phyloP scores from a whole-genome alignment of 2,888 invertebrate species.

The Latrodectus elegans region DNA sequence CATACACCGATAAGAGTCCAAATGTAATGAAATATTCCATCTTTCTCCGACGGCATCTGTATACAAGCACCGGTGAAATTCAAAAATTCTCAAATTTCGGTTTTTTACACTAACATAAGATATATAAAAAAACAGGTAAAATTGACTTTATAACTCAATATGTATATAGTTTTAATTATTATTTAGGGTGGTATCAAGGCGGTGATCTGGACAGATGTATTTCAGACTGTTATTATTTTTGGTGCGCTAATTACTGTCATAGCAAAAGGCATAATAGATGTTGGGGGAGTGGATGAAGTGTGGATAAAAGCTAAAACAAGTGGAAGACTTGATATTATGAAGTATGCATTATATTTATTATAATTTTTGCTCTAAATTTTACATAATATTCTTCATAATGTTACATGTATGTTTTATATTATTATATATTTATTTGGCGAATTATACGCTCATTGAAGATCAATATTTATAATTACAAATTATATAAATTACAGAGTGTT shows the following conservation, averaged over 20 bases:
- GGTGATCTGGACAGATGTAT: conserved; percentile 75
- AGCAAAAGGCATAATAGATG: conserved; percentile 72
- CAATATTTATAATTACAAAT: too few relatives aligned
- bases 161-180: not conserved
- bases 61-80: too few relatives aligned
- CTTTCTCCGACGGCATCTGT: too few relatives aligned
- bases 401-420: not conserved
- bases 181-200: conserved; percentile 75
- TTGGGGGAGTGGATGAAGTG: conserved; percentile 72
- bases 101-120: too few relatives aligned
- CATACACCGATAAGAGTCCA: too few relatives aligned
- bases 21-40: too few relatives aligned
- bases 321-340: conserved; percentile 35
- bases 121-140: too few relatives aligned
- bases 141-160: too few relatives aligned
- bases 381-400: not conserved
- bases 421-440: not conserved
- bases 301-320: conserved; percentile 67
- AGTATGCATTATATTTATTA: conserved; percentile 26
- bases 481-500: too few relatives aligned
- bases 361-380: not conserved
- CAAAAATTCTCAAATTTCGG: too few relatives aligned
- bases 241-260: conserved; percentile 74
- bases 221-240: conserved; percentile 74
- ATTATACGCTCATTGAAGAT: too few relatives aligned